A percentile compares a stretch with the other conserved stretches of the same genome.
Evolutionary conservation across 2,888 invertebrate genomes (phyloP).

Genomic region (Melanostoma mellinum): DNA sequence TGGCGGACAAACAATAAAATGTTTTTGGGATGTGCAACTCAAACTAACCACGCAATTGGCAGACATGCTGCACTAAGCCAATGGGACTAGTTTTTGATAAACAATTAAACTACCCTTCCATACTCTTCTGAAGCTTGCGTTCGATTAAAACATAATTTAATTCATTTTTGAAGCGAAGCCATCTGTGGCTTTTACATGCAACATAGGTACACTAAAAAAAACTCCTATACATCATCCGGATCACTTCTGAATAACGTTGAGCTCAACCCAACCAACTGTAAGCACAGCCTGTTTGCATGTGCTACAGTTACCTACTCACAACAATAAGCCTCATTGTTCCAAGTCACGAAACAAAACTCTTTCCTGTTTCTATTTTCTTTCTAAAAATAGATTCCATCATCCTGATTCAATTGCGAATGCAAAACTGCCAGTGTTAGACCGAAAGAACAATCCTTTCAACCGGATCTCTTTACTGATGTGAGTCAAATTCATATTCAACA

Average conservation of each 20-base stretch:
- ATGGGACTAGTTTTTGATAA: no score
- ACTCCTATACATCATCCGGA: no score
- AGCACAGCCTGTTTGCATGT: slow-evolving; percentile 13
- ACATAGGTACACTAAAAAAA: no score
- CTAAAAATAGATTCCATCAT: slow-evolving; percentile 57
- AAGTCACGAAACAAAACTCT: slow-evolving; percentile 44
- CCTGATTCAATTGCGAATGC: slow-evolving; percentile 26
- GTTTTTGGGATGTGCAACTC: no score
- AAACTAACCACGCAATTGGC: no score
- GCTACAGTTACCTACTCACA: slow-evolving; percentile 3
- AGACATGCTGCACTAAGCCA: no score
- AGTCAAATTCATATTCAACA: slow-evolving; percentile 41
- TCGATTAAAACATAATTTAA: no score
- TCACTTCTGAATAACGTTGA: neutral
- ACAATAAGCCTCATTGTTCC: slow-evolving; percentile 44
- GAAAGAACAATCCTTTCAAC: slow-evolving; percentile 12
- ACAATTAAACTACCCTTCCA: no score
- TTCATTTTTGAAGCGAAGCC: no score
- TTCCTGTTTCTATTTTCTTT: slow-evolving; percentile 24
- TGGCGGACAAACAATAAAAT: no score
- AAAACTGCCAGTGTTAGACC: neutral
- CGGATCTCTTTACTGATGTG: slow-evolving; percentile 20
- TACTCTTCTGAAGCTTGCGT: no score
- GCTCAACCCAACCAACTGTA: neutral
- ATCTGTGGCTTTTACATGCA: no score